A percentile compares a stretch with the other conserved stretches of the same genome.
Evolutionary conservation across 2,888 invertebrate genomes (phyloP).

Genomic region (Hirudinaria manillensis): DNA sequence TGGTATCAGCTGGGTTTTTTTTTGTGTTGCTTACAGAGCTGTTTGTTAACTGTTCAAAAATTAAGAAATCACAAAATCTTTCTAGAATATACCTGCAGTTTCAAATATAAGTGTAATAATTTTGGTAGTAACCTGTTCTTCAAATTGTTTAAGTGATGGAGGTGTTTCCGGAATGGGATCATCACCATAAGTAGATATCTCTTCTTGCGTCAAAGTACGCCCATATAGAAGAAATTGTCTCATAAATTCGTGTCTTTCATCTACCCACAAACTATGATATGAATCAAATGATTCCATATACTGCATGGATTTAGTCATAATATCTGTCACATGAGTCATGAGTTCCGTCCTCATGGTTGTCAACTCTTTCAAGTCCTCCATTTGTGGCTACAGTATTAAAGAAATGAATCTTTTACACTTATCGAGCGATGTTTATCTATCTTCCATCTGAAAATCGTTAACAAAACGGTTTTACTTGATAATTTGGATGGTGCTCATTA

Average conservation of each 20-base stretch:
- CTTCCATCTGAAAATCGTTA: not conserved
- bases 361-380: constrained; percentile 71
- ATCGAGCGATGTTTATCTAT: not conserved
- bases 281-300: constrained; percentile 58
- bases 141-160: constrained; percentile 83
- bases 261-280: constrained; percentile 80
- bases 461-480: constrained; percentile 45
- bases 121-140: constrained; percentile 64
- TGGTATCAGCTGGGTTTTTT: no score
- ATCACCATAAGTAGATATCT: constrained; percentile 73
- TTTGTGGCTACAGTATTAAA: constrained; percentile 59
- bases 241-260: constrained; percentile 80
- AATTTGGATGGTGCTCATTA: constrained; percentile 53
- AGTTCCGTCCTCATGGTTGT: constrained; percentile 79
- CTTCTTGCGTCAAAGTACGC: constrained; percentile 71
- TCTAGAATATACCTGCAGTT: no score
- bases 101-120: not conserved
- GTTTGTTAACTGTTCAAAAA: no score
- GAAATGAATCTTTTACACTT: not conserved
- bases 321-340: constrained; percentile 66
- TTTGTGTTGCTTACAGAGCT: no score
- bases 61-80: no score
- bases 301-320: constrained; percentile 55
- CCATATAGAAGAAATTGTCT: constrained; percentile 81
- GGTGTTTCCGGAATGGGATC: constrained; percentile 67